A percentile compares a stretch with the other conserved stretches of the same genome.
Conservation (phyloP, 2,113 vertebrate species). For the Anoura caudifer region DNA sequence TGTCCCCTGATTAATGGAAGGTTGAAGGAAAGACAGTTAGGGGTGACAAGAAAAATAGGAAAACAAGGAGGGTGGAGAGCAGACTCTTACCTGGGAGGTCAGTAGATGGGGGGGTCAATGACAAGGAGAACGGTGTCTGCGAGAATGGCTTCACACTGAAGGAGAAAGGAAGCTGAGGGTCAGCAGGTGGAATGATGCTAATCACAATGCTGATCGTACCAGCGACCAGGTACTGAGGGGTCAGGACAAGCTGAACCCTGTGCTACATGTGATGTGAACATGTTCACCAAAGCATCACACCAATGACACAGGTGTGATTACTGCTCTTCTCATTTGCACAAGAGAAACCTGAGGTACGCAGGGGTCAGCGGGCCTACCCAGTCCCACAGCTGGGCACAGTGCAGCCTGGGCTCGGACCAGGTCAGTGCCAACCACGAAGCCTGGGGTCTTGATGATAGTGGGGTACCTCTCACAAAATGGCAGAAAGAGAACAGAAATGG, state of each 20-base stretch:
- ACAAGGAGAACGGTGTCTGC: conserved; percentile 73
- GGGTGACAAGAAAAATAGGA: neutral
- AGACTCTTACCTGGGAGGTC: conserved; percentile 75
- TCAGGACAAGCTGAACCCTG: neutral
- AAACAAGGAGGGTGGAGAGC: neutral
- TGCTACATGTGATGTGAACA: rapidly evolving
- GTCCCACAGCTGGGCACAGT: neutral
- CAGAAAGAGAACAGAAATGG: neutral
- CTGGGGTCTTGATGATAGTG: neutral
- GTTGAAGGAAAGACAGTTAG: neutral
- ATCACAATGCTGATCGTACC: neutral
- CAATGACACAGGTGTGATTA: neutral
- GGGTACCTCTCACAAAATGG: neutral
- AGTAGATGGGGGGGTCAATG: conserved; percentile 70
- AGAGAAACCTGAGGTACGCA: neutral
- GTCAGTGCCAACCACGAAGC: neutral
- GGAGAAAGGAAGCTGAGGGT: conserved; percentile 2
- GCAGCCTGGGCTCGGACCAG: neutral
- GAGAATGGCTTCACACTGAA: conserved; percentile 79
- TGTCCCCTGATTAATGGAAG: neutral
- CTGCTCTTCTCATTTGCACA: neutral
- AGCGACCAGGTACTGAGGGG: neutral
- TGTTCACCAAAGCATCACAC: neutral
- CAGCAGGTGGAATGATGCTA: neutral
- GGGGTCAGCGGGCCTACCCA: neutral